These are phyloP conservation scores for Psettodes erumei DNA, from an alignment of 2,113 vertebrate genomes.

Conservation along the genomic window DNA sequence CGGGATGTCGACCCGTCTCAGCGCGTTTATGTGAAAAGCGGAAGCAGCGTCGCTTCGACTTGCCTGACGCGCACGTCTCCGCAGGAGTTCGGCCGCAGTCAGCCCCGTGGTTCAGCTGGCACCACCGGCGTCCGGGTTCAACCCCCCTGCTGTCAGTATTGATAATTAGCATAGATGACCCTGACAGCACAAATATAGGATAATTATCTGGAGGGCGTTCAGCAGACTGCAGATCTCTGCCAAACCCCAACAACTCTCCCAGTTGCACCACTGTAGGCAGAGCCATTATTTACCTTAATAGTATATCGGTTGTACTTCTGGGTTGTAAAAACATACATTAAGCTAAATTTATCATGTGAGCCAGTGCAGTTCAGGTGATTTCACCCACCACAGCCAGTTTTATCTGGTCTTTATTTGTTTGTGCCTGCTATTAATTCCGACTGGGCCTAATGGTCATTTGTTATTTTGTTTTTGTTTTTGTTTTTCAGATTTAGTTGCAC, in stretches of 20 bases:
- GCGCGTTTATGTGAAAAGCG: conserved; percentile 28
- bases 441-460: neutral
- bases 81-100: conserved; percentile 27
- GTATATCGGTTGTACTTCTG: too few species aligned
- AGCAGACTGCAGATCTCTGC: neutral
- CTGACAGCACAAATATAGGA: conserved; percentile 11
- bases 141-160: conserved; percentile 47
- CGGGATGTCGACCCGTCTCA: conserved; percentile 25
- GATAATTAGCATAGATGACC: conserved; percentile 49
- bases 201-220: conserved; percentile 32
- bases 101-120: neutral
- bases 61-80: conserved; percentile 55
- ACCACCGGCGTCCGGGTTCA: conserved; percentile 9
- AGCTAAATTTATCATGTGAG: neutral
- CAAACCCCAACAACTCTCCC: neutral
- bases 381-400: neutral
- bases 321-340: neutral
- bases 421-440: neutral
- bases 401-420: neutral
- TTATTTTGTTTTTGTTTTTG: neutral
- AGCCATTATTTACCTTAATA: neutral
- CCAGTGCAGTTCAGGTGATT: neutral
- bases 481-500: neutral
- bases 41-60: conserved; percentile 46
- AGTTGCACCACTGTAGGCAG: neutral